Evolutionary conservation across 2,888 invertebrate species (phyloP).

Genomic region (Pardosa pseudoannulata): DNA sequence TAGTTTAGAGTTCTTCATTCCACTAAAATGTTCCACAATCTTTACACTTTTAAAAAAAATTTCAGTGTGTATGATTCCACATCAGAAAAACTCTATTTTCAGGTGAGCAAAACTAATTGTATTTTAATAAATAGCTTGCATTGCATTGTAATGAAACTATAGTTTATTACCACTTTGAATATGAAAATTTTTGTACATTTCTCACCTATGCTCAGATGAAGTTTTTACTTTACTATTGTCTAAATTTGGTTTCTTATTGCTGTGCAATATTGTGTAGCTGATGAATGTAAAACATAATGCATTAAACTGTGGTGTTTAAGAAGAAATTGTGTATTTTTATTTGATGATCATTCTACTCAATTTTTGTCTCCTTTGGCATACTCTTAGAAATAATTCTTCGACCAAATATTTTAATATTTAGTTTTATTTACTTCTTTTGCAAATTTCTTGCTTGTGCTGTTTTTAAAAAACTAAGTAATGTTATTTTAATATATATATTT

Average conservation of each 20-base stretch:
- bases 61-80: constrained; percentile 61
- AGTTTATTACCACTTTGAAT: constrained; percentile 72
- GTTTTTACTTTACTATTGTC: constrained; percentile 55
- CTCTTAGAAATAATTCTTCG: too few relatives aligned
- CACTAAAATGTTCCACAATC: constrained; percentile 64
- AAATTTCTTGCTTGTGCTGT: too few relatives aligned
- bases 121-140: constrained; percentile 72
- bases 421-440: too few relatives aligned
- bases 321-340: too few relatives aligned
- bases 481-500: too few relatives aligned
- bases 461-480: too few relatives aligned
- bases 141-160: constrained; percentile 68
- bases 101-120: constrained; percentile 67
- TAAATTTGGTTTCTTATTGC: constrained; percentile 68
- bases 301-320: constrained; percentile 69
- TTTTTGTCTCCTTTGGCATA: too few relatives aligned
- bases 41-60: constrained; percentile 65
- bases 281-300: constrained; percentile 67
- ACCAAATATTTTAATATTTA: too few relatives aligned
- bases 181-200: constrained; percentile 68
- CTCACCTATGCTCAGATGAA: constrained; percentile 66
- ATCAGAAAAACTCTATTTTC: constrained; percentile 71
- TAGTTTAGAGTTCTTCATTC: constrained; percentile 71
- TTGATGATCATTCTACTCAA: too few relatives aligned
- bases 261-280: constrained; percentile 71